Evolutionary conservation across 2,888 invertebrate species (phyloP), one percentile per base, ranked within the genome.

Genomic region (Pardosa pseudoannulata): DNA sequence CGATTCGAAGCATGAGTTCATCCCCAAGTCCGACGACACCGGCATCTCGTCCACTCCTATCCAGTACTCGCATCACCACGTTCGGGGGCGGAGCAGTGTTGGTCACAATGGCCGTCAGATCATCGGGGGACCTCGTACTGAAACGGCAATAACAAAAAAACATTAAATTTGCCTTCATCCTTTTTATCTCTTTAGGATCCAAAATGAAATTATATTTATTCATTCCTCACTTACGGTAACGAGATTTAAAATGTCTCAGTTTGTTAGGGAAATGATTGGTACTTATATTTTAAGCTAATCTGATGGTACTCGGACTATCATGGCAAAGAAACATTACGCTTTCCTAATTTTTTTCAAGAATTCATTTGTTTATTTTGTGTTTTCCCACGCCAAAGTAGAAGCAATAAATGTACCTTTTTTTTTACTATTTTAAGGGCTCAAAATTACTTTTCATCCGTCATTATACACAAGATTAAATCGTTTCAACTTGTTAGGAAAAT

Each of bases 1-100:
- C 92, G 72, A 92, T 91, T 78, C 91, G 90, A 19, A 92, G 91
- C 67, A 91, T 91, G 23, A 92, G 90, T 82, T 91, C 91, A 88
- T 92, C 92, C n/a, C 92, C 92, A 3, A 92, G 89, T 70, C 91
- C 91, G 19, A 92, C 92, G 23, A 91, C 91, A 50, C 91, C 90
- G n/a, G 92, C 92, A 88, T 92, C 92, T 70, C 90, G 90, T 27
- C 92, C 92, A 78, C 89, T 90, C 64, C 91, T 89, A 89, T 91
- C 91, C 71, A 92, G 90, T 68, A 92, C 92, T 62, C 92, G 89
- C 92, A 92, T 92, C 65, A 92, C 89, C 1, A 92, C 91, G 79
- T 91, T 91, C 13, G 92, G 92, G 2, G 92, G 92, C 16, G 92
- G 92, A 13, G 92, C 92, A 1, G 92, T 92, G 89, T 92, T 92